Percentiles rank a stretch among this genome's conserved stretches.
Evolutionary conservation across 2,888 invertebrate species (phyloP).

Genomic region (Apodemia mormo): DNA sequence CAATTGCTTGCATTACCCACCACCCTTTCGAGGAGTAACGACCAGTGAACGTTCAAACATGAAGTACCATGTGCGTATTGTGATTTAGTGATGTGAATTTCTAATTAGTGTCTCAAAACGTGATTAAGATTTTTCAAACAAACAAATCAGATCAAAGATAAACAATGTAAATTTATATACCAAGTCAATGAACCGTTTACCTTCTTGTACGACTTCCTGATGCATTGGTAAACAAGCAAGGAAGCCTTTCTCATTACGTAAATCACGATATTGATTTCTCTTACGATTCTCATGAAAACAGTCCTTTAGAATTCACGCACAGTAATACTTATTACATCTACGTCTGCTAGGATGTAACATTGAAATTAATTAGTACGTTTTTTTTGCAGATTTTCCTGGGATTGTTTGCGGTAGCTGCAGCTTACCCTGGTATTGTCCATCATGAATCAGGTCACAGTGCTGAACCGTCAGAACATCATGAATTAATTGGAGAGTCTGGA

Average conservation of each 20-base stretch:
- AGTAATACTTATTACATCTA: no score
- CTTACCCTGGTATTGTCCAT: slow-evolving; percentile 71
- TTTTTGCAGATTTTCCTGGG: slow-evolving; percentile 72
- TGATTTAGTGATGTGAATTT: slow-evolving; percentile 40
- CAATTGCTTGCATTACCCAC: slow-evolving; percentile 70
- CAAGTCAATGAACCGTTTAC: slow-evolving; percentile 47
- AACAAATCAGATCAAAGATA: neutral
- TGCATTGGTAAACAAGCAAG: slow-evolving; percentile 42
- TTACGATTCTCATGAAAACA: neutral
- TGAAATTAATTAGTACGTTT: slow-evolving; percentile 21
- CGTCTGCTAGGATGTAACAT: neutral
- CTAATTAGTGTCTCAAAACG: slow-evolving; percentile 35
- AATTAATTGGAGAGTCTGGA: slow-evolving; percentile 71
- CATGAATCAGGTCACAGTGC: slow-evolving; percentile 66
- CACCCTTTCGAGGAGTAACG: slow-evolving; percentile 67
- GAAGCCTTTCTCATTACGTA: slow-evolving; percentile 63
- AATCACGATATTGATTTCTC: slow-evolving; percentile 37
- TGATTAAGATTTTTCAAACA: slow-evolving; percentile 22
- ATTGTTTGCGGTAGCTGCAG: slow-evolving; percentile 69
- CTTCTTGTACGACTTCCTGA: slow-evolving; percentile 50
- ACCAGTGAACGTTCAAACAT: slow-evolving; percentile 54
- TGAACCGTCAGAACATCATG: slow-evolving; percentile 64
- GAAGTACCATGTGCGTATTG: slow-evolving; percentile 74
- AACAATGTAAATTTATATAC: slow-evolving; percentile 31
- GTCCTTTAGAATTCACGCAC: neutral